phyloP scores from a whole-genome alignment of 2,888 invertebrate species.

The Pycnomerus fuliginosus region DNA sequence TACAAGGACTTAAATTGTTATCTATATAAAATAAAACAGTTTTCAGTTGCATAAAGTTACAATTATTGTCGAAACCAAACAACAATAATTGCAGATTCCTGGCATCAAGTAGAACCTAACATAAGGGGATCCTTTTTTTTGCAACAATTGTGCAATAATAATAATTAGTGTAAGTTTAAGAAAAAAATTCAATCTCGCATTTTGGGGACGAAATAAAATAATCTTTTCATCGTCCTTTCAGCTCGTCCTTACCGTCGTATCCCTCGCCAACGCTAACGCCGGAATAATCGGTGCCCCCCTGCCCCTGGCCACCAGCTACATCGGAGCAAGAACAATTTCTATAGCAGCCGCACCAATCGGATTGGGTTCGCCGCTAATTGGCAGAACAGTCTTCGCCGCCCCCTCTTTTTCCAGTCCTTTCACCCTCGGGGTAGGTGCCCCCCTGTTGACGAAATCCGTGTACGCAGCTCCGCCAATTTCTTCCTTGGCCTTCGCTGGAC shows the following conservation, averaged over 20 bases:
- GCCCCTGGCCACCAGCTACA: slow-evolving; percentile 4
- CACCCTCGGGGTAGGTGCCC: neutral
- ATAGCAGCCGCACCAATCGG: slow-evolving; percentile 4
- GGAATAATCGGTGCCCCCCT: slow-evolving; percentile 14
- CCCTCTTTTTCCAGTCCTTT: slow-evolving; percentile 7
- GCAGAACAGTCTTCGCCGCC: slow-evolving; percentile 9
- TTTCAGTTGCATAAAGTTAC: too few relatives aligned
- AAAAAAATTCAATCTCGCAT: neutral
- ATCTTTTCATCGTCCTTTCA: slow-evolving; percentile 3
- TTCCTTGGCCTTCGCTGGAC: slow-evolving; percentile 5
- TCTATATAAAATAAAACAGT: too few relatives aligned
- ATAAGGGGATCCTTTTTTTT: too few relatives aligned
- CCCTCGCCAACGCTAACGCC: slow-evolving; percentile 10
- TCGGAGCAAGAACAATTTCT: slow-evolving; percentile 1
- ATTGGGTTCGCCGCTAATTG: slow-evolving; percentile 8
- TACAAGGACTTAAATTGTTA: too few relatives aligned
- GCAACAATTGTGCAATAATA: neutral
- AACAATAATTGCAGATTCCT: too few relatives aligned
- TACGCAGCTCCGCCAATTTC: slow-evolving; percentile 11
- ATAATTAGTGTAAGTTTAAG: neutral
- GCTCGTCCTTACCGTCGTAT: slow-evolving; percentile 6
- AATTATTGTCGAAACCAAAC: too few relatives aligned
- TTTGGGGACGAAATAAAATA: too few relatives aligned
- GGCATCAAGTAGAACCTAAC: too few relatives aligned
- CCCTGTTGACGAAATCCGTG: slow-evolving; percentile 6